phyloP scores from a whole-genome alignment of 2,113 vertebrate genomes.

The Oxyura jamaicensis region DNA sequence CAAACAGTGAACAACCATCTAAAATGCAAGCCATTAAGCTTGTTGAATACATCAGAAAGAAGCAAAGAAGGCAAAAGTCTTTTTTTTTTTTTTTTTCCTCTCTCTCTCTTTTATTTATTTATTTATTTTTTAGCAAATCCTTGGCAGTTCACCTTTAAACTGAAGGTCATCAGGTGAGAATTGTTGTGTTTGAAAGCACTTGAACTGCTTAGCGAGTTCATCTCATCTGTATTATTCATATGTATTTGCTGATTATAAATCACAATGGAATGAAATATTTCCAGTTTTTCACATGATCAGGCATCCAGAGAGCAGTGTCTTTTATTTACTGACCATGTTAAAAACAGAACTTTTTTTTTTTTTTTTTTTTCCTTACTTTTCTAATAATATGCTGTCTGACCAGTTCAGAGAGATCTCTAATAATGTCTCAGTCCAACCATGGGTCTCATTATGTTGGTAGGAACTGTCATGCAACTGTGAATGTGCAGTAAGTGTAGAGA shows the following conservation, averaged over 20 bases:
- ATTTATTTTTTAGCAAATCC: constrained; percentile 29
- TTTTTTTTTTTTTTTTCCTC: not conserved
- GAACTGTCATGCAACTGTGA: constrained; percentile 73
- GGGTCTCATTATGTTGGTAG: constrained; percentile 74
- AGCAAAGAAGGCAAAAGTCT: not conserved
- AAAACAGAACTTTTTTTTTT: constrained; percentile 56
- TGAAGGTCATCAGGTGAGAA: constrained; percentile 51
- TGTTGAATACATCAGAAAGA: constrained; percentile 14
- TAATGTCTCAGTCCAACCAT: constrained; percentile 66
- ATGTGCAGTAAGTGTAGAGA: constrained; percentile 73
- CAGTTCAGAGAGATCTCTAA: constrained; percentile 73
- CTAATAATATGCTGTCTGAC: constrained; percentile 70
- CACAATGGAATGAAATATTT: constrained; percentile 66
- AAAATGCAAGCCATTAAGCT: not conserved
- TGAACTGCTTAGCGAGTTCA: constrained; percentile 50
- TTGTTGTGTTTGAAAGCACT: constrained; percentile 28
- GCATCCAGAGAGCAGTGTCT: constrained; percentile 50
- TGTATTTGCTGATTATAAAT: constrained; percentile 64
- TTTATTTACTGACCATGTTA: constrained; percentile 76
- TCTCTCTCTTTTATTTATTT: not conserved
- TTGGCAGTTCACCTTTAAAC: constrained; percentile 70
- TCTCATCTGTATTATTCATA: constrained; percentile 54
- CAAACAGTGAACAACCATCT: not conserved
- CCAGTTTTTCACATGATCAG: constrained; percentile 65
- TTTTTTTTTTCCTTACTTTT: constrained; percentile 69